Percentiles rank a stretch among this genome's conserved stretches.
Evolutionary conservation across 2,888 invertebrate genomes (phyloP).

Genomic region (Perizoma flavofasciatum): DNA sequence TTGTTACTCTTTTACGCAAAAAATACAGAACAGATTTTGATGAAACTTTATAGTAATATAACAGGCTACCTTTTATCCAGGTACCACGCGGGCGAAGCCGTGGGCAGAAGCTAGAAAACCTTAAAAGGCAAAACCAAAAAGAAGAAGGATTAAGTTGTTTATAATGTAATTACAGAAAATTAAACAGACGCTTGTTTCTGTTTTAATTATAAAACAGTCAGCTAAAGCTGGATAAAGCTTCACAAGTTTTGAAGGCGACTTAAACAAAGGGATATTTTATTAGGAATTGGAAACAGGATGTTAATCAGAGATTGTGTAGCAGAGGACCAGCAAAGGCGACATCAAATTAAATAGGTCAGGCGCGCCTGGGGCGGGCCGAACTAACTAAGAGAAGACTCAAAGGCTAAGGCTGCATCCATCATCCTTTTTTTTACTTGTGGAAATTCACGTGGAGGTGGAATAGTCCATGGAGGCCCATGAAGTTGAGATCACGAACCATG

Average conservation of each 20-base stretch:
- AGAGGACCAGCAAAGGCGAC: conserved; percentile 53
- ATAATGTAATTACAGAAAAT: background rate
- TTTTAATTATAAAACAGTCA: conserved; percentile 20
- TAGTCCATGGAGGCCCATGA: too few relatives aligned
- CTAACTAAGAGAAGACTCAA: conserved; percentile 36
- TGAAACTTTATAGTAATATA: too few relatives aligned
- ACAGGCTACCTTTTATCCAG: too few relatives aligned
- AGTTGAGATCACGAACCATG: too few relatives aligned
- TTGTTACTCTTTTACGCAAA: too few relatives aligned
- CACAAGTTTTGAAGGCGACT: conserved; percentile 43
- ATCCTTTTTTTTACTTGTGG: too few relatives aligned
- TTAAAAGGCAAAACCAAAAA: background rate
- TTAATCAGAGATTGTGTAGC: conserved; percentile 70
- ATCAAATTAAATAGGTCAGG: conserved; percentile 72
- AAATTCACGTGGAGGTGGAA: too few relatives aligned
- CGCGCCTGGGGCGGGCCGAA: conserved; percentile 42
- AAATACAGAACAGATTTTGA: too few relatives aligned
- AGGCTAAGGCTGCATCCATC: conserved; percentile 26
- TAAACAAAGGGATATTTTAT: conserved; percentile 66
- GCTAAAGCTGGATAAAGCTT: conserved; percentile 20
- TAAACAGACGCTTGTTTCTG: conserved; percentile 3
- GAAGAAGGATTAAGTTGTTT: background rate
- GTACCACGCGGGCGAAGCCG: too few relatives aligned
- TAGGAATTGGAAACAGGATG: conserved; percentile 77
- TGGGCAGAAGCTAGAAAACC: too few relatives aligned